Conservation (phyloP, 1,140 invertebrate species). For the Drosophila busckii region DNA sequence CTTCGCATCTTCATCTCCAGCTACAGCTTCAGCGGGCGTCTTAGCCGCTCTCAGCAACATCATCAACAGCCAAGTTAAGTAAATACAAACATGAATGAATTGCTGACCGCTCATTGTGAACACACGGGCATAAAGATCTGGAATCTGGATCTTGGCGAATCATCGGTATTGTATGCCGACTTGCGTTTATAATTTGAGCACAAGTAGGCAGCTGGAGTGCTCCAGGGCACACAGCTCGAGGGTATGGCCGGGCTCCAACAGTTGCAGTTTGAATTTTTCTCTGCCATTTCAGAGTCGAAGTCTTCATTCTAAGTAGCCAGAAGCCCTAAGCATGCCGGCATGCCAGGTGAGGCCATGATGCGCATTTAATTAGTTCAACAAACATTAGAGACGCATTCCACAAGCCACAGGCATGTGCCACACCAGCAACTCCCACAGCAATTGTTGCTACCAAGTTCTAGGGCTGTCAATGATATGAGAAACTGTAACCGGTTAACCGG, state of each 20-base stretch:
- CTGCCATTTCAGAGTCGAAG: neutral
- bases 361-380: slow-evolving; percentile 69
- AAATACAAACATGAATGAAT: slow-evolving; percentile 77
- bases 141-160: slow-evolving; percentile 59
- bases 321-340: slow-evolving; percentile 54
- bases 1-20: slow-evolving; percentile 45
- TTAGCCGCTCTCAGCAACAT: slow-evolving; percentile 41
- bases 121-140: too few species aligned
- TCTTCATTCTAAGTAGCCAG: slow-evolving; percentile 6
- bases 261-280: slow-evolving; percentile 36
- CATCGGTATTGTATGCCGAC: slow-evolving; percentile 54
- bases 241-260: slow-evolving; percentile 9
- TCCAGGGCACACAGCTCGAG: slow-evolving; percentile 26
- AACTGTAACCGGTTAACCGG: too few species aligned
- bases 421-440: too few species aligned
- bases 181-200: slow-evolving; percentile 8
- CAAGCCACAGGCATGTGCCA: slow-evolving; percentile 57
- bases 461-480: too few species aligned
- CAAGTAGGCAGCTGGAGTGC: slow-evolving; percentile 25
- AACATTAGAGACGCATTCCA: slow-evolving; percentile 50
- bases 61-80: slow-evolving; percentile 61
- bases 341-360: slow-evolving; percentile 25
- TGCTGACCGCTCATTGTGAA: slow-evolving; percentile 38
- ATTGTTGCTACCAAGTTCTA: too few species aligned
- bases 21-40: too few species aligned